These are phyloP conservation scores for Aphidoletes aphidimyza DNA, from an alignment of 2,888 invertebrate species.

Conservation along the genomic window DNA sequence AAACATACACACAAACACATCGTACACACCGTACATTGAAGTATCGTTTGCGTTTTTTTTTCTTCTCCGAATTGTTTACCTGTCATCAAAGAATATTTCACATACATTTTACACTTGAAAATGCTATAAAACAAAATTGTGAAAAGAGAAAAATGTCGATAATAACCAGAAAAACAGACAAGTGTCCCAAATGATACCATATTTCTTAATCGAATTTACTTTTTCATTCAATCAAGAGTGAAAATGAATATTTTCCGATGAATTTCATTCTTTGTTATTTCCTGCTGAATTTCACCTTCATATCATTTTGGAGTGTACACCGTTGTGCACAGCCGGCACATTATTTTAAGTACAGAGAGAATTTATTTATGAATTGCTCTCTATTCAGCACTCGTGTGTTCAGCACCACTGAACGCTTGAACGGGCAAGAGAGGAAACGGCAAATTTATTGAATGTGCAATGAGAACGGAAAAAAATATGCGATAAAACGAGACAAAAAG, in stretches of 20 bases:
- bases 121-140: no score
- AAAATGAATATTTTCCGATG: no score
- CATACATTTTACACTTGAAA: no score
- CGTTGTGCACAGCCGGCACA: neutral
- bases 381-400: neutral
- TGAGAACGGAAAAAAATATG: neutral
- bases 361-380: conserved; percentile 15
- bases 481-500: neutral
- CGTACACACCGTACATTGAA: neutral
- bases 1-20: neutral
- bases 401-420: no score
- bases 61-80: neutral
- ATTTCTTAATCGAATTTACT: no score
- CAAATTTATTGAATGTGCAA: neutral
- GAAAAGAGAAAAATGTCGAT: no score
- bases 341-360: neutral
- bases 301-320: neutral
- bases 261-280: neutral
- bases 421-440: neutral
- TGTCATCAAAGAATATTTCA: neutral
- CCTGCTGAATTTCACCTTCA: no score
- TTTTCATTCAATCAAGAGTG: no score
- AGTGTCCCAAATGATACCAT: no score
- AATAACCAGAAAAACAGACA: no score
- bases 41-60: neutral